Conservation (phyloP, 2,113 vertebrate genomes). For the Cisticola juncidis region DNA sequence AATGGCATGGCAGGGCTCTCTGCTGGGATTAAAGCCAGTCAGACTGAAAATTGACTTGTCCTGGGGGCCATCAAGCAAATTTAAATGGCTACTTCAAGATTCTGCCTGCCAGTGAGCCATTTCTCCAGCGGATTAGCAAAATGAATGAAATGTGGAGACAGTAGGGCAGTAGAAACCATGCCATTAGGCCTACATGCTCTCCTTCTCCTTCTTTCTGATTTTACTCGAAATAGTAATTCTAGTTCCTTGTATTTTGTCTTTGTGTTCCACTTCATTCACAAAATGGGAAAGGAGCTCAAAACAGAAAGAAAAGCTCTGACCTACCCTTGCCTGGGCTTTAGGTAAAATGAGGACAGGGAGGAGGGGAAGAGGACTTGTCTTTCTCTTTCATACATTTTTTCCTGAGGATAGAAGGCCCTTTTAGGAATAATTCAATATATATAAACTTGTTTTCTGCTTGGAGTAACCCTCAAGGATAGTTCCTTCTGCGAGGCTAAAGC, state of each 20-base stretch:
- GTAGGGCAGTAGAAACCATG: neutral
- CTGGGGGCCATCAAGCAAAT: conserved; percentile 49
- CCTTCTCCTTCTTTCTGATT: neutral
- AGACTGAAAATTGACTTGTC: conserved; percentile 62
- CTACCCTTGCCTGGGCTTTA: neutral
- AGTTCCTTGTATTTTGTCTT: neutral
- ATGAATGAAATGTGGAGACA: neutral
- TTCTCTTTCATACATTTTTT: neutral
- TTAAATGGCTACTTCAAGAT: conserved; percentile 40
- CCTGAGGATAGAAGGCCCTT: neutral
- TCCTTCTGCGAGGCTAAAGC: neutral
- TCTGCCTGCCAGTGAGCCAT: conserved; percentile 31
- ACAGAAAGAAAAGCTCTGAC: neutral
- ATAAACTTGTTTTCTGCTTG: neutral
- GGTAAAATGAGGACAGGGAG: neutral
- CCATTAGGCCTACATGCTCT: neutral
- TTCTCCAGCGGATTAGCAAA: neutral
- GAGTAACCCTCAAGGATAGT: neutral
- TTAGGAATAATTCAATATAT: neutral
- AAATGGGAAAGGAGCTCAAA: neutral
- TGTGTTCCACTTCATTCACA: neutral
- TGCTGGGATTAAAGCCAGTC: conserved; percentile 34
- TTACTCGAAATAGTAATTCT: neutral
- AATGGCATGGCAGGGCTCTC: conserved; percentile 34
- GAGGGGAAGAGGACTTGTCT: neutral